Evolutionary conservation across 2,797 vertebrate species (phyloP).

Genomic region (Halcyon chelicuti): DNA sequence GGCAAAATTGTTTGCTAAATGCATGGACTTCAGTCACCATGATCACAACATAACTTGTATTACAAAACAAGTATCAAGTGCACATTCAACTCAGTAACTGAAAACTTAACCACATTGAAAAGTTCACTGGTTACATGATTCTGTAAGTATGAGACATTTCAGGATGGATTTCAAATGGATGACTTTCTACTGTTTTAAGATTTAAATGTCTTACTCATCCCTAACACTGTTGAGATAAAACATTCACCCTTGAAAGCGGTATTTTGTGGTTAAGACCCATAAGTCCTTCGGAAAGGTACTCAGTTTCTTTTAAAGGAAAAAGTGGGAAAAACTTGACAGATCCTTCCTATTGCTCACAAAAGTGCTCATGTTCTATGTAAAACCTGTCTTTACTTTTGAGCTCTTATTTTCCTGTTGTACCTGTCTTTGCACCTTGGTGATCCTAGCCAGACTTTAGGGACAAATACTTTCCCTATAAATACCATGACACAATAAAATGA

Average conservation of each 20-base stretch:
- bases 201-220: not conserved
- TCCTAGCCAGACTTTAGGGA: not conserved
- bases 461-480: not conserved
- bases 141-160: accelerated
- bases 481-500: accelerated
- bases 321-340: not conserved
- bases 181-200: not conserved
- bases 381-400: not conserved
- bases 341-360: not conserved
- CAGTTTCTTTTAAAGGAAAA: not conserved
- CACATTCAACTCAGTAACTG: not conserved
- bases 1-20: not conserved
- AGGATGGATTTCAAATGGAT: not conserved
- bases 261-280: accelerated
- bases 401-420: not conserved
- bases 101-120: not conserved
- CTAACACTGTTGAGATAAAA: not conserved
- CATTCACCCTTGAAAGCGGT: not conserved
- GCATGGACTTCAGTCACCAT: not conserved
- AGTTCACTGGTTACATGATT: not conserved
- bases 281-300: not conserved
- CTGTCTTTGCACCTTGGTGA: not conserved
- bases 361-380: not conserved
- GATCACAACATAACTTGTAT: accelerated
- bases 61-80: not conserved